A percentile compares a stretch with the other conserved stretches of the same genome.
phyloP scores from a whole-genome alignment of 30 jellyfish, hydroid and myxozoan genomes.

The Turritopsis rubra region DNA sequence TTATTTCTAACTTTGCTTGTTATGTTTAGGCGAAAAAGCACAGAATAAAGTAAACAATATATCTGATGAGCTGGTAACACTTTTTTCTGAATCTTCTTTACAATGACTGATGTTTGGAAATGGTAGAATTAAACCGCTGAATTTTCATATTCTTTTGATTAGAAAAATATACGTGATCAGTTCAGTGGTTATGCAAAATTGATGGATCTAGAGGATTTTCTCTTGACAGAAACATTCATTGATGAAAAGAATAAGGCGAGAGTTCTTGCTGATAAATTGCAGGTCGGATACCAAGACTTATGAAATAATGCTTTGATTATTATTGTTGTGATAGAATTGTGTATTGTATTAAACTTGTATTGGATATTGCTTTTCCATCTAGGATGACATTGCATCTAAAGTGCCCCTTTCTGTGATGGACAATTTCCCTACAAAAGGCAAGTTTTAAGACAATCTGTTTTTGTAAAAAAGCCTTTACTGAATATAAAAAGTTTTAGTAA shows the following conservation, averaged over 20 bases:
- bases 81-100: neutral
- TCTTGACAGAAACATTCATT: constrained; percentile 11
- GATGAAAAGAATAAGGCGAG: constrained; percentile 6
- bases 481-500: neutral
- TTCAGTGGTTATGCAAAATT: constrained; percentile 3
- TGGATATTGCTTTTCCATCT: neutral
- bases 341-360: neutral
- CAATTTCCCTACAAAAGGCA: neutral
- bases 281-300: neutral
- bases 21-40: neutral
- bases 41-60: neutral
- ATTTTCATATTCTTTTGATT: neutral
- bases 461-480: neutral
- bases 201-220: constrained; percentile 16
- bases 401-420: neutral
- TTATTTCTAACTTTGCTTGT: neutral
- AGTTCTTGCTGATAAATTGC: neutral
- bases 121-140: too few relatives aligned
- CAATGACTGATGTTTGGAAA: neutral
- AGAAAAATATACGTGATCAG: constrained; percentile 3
- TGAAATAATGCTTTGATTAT: too few relatives aligned
- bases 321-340: neutral
- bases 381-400: neutral
- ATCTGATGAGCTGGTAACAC: neutral
- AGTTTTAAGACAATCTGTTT: too few relatives aligned